Evolutionary conservation across 2,113 vertebrate species (phyloP), one percentile per base, ranked within the genome.

Genomic region (Pelecanus crispus): DNA sequence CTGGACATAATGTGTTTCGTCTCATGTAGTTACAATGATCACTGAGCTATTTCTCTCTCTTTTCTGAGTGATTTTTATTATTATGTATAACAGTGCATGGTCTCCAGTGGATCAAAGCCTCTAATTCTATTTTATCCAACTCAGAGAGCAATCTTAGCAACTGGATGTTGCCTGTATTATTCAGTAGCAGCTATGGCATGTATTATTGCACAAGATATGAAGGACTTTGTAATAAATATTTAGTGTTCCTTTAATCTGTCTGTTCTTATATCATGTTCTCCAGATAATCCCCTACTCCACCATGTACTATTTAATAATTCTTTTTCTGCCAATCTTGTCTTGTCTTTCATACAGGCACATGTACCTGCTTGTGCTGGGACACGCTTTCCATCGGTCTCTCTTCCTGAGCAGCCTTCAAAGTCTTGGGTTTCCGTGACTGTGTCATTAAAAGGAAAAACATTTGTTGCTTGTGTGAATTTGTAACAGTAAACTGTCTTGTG

Each of bases 121-220:
- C 81, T 95, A 96, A 97, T 97, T 97, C 95, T 92, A 87, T 94
- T 95, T 97, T 86, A 97, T 96, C 92, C 94, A 95, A 95, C 97
- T 97, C 85, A 47, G 85, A 97, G 95, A 95, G 91, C 92, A 95
- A 85, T 77, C 94, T 94, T 63, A 83, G 86, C 80, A 90, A 86
- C 72, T 88, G 90, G 38, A 70, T 42, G 74, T 94, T 96, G 82
- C 84, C 88, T 96, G 67, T 96, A 86, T 97, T 95, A 95, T 95
- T 96, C 92, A 90, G 86, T 42, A 59, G 88, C 65, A 96, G 82
- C 62, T 86, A 78, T 63, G 87, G 55, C 81, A 40, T 84, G 86
- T 93, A 93, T 95, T 96, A 89, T 25, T 32, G 6, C 78, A 26
- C 26, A 52, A 65, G 67, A 65, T 83, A 91, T 40, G 80, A 81